These are phyloP conservation scores for Isaurus tuberculatus DNA, from an alignment of 92 coral and sea anemone genomes.

Conservation along the genomic window DNA sequence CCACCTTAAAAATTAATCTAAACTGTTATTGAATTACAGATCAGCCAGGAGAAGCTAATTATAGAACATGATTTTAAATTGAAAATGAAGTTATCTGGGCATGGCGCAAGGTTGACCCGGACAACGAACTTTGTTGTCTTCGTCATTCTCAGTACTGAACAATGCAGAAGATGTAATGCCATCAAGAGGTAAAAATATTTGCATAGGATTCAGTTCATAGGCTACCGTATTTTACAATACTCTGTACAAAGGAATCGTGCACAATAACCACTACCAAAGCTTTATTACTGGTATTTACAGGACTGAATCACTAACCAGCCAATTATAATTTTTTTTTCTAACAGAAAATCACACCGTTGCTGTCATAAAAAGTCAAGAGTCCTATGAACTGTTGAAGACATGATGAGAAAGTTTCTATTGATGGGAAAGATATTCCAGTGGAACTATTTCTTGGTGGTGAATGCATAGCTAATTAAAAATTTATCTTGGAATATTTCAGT, in stretches of 20 bases:
- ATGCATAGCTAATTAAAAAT: too few relatives aligned
- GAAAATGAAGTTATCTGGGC: conserved; percentile 46
- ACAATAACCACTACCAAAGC: too few relatives aligned
- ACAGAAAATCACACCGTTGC: conserved; percentile 22
- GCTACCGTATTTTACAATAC: too few relatives aligned
- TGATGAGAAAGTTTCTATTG: too few relatives aligned
- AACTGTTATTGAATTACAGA: neutral
- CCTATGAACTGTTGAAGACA: conserved; percentile 52
- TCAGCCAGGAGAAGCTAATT: conserved; percentile 5
- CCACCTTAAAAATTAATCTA: neutral
- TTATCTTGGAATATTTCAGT: too few relatives aligned
- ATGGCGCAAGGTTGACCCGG: conserved; percentile 53
- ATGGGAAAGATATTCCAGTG: too few relatives aligned
- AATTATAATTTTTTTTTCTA: neutral
- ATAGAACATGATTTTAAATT: conserved; percentile 21
- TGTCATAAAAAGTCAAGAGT: conserved; percentile 51
- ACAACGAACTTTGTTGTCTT: conserved; percentile 46
- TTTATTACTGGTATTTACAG: too few relatives aligned
- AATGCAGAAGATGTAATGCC: conserved; percentile 1
- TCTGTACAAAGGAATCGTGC: too few relatives aligned
- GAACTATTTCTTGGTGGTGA: too few relatives aligned
- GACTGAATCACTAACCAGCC: neutral
- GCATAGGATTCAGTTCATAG: neutral
- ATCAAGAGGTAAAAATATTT: neutral
- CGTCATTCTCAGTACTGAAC: conserved; percentile 27